A percentile compares a stretch with the other conserved stretches of the same genome.
These are phyloP conservation scores for Cerastis leucographa DNA, from an alignment of 2,888 invertebrate genomes.

Conservation along the genomic window DNA sequence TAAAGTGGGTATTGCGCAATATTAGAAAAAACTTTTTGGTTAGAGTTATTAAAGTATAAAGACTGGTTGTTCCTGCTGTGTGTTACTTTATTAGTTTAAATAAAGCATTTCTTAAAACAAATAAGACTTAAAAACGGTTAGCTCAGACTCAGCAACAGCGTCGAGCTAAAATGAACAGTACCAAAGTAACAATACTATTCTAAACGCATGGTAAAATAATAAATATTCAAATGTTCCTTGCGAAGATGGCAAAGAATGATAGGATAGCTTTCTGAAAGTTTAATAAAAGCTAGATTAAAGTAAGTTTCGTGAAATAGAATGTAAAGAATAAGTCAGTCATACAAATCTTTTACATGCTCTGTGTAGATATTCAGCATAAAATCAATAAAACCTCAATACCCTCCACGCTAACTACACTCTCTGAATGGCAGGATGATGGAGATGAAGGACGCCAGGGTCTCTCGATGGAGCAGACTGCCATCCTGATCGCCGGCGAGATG, in stretches of 20 bases:
- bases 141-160: background rate
- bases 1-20: constrained; percentile 45
- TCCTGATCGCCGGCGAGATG: constrained; percentile 93
- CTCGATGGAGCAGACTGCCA: constrained; percentile 87
- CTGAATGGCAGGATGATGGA: constrained; percentile 55
- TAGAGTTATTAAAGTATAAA: background rate
- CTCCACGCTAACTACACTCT: background rate
- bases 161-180: background rate
- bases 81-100: background rate
- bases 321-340: background rate
- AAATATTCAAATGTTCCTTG: background rate
- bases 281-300: background rate
- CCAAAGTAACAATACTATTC: too few relatives aligned
- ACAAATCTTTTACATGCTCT: background rate
- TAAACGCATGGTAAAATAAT: background rate
- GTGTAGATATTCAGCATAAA: background rate
- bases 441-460: constrained; percentile 70
- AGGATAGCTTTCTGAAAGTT: background rate
- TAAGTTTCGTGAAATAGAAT: background rate
- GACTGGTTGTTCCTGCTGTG: constrained; percentile 33
- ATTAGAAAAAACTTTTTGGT: constrained; percentile 11
- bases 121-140: background rate
- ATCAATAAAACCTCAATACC: background rate
- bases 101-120: background rate
- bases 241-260: background rate